These are phyloP conservation scores for Plectropomus leopardus DNA, from an alignment of 2,113 vertebrate species.

Conservation along the genomic window DNA sequence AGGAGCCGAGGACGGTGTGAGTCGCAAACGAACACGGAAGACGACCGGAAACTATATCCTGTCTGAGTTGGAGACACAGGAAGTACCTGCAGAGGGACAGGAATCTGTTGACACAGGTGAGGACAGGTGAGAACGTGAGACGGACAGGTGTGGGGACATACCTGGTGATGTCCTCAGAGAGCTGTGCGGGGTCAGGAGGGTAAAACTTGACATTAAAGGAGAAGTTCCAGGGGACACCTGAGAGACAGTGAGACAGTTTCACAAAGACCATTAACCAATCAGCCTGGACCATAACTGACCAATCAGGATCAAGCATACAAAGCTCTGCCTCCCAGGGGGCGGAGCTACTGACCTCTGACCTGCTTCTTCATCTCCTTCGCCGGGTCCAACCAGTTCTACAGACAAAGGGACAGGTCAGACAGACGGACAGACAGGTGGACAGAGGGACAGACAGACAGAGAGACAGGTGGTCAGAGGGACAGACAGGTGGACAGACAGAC, in stretches of 20 bases:
- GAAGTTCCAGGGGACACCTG: conserved; percentile 96
- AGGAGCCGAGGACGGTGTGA: conserved; percentile 93
- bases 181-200: conserved; percentile 94
- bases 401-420: conserved; percentile 43
- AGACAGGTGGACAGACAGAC: not conserved
- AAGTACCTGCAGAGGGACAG: conserved; percentile 89
- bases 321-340: not conserved
- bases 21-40: conserved; percentile 96
- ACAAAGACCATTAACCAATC: not conserved
- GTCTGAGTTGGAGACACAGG: conserved; percentile 95
- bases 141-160: conserved; percentile 60
- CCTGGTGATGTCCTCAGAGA: conserved; percentile 98
- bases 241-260: not conserved
- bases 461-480: conserved; percentile 1
- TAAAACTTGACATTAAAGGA: conserved; percentile 98
- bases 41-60: conserved; percentile 93
- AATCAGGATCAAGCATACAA: not conserved
- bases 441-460: not conserved
- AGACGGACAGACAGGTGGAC: not conserved
- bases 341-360: conserved; percentile 91
- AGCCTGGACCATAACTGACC: not conserved
- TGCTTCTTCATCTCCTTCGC: conserved; percentile 98
- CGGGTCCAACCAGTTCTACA: conserved; percentile 97
- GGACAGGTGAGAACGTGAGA: too few species aligned
- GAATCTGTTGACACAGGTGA: too few species aligned